Conservation (phyloP, 2,888 invertebrate genomes). For the Tortrix viridana region DNA sequence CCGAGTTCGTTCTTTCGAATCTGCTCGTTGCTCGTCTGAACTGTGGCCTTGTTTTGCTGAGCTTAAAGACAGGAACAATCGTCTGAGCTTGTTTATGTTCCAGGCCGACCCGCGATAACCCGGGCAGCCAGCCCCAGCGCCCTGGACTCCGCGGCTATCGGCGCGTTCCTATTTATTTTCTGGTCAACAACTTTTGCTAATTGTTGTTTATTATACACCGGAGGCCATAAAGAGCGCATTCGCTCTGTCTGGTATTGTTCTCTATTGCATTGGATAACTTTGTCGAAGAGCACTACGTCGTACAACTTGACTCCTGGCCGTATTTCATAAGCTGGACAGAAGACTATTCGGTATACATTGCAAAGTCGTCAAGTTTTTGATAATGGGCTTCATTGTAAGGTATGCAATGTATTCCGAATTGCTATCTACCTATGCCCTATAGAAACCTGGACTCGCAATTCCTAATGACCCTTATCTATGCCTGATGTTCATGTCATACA, state of each 20-base stretch:
- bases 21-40: neutral
- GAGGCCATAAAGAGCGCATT: conserved; percentile 5
- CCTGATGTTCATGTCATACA: too few species aligned
- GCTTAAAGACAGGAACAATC: neutral
- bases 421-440: too few species aligned
- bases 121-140: neutral
- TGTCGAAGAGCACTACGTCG: too few species aligned
- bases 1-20: conserved; percentile 1
- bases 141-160: conserved; percentile 5
- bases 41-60: conserved; percentile 8
- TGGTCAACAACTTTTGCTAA: conserved; percentile 6
- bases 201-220: neutral
- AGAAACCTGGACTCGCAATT: too few species aligned
- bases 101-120: conserved; percentile 25
- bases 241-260: neutral
- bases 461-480: too few species aligned
- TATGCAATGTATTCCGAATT: too few species aligned
- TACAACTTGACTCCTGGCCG: too few species aligned
- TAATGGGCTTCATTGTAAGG: too few species aligned
- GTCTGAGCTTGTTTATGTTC: conserved; percentile 2
- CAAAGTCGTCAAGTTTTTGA: too few species aligned
- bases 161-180: conserved; percentile 2
- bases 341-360: too few species aligned
- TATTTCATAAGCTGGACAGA: too few species aligned
- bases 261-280: neutral